These are phyloP conservation scores for Petroica traversi DNA, from an alignment of 2,113 vertebrate genomes.

Conservation along the genomic window DNA sequence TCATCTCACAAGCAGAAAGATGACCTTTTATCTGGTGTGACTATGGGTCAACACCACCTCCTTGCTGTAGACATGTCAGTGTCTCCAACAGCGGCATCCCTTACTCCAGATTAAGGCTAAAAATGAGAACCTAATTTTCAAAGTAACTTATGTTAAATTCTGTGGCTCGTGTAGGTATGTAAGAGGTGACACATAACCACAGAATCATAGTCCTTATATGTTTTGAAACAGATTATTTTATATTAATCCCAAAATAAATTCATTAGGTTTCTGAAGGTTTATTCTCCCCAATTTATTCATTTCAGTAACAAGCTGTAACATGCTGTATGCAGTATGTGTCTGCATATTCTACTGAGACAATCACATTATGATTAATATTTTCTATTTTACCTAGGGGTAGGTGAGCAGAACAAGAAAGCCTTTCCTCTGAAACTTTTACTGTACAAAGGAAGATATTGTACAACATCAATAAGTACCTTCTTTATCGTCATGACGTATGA, in stretches of 20 bases:
- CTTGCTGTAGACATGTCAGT: not conserved
- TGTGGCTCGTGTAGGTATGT: not conserved
- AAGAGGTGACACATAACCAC: not conserved
- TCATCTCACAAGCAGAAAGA: not conserved
- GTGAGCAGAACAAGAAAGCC: not conserved
- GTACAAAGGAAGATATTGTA: not conserved
- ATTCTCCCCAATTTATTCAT: not conserved
- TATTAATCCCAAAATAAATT: not conserved
- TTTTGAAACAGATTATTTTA: not conserved
- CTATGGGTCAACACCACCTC: not conserved
- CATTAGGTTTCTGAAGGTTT: not conserved
- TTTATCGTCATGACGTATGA: conserved; percentile 87
- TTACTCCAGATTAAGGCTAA: not conserved
- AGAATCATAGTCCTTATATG: not conserved
- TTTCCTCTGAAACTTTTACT: not conserved
- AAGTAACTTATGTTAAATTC: not conserved
- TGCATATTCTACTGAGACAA: not conserved
- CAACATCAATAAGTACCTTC: conserved; percentile 79
- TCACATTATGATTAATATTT: not conserved
- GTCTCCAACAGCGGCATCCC: not conserved
- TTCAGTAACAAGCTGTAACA: not conserved
- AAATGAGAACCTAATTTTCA: not conserved
- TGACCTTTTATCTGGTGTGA: not conserved
- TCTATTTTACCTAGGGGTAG: not conserved
- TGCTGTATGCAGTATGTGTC: not conserved